Base-by-base conservation (phyloP, 2,888 invertebrate genomes). In the Liodrosophila aerea region DNA sequence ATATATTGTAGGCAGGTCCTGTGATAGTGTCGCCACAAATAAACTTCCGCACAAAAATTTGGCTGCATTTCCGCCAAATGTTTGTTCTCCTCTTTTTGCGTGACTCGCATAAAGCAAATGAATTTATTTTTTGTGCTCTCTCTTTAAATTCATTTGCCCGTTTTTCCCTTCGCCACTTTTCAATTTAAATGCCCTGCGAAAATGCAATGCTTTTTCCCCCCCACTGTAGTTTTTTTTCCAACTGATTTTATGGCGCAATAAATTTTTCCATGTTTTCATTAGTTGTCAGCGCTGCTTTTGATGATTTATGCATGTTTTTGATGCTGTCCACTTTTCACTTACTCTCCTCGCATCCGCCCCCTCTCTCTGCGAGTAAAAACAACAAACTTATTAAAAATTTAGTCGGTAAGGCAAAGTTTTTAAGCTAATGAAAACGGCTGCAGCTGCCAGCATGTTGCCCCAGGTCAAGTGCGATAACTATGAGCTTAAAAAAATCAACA, bases 261-360 rank as follows among this genome's bases (percentile, higher is more conserved):
- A 75, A 84, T 80, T 80, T 80, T 64, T 84, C 74, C 77, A 83
- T 76, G 83, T 85, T 81, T 81, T 81, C 85, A 81, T 85, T 85
- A 82, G 85, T 82, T 81, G 80, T 78, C 80, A 72, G 80, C 69
- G 60, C 58, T 63, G 82, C 81, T 76, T 84, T 85, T 82, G 83
- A 76, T 81, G 81, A 81, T 81, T 81, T 81, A 81, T 81, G 81
- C 83, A 78, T 85, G 81, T 74, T 83, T 81, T 81, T 72, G 76
- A 74, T 70, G 72, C 63, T 59, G 37, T 58, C 44, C 63, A 51
- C 51, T 67, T 27, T 46, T 30, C 43, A 54, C 33, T 8, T 29
- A 15, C 16, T 36, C 33, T 43, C 29, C 41, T 13, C n/a, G n/a
- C n/a, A n/a, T n/a, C 44, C 27, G 39, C 22, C 22, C 11, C 29